A percentile compares a stretch with the other conserved stretches of the same genome.
Evolutionary conservation across 2,113 vertebrate species (phyloP).

Genomic region (Suncus etruscus): DNA sequence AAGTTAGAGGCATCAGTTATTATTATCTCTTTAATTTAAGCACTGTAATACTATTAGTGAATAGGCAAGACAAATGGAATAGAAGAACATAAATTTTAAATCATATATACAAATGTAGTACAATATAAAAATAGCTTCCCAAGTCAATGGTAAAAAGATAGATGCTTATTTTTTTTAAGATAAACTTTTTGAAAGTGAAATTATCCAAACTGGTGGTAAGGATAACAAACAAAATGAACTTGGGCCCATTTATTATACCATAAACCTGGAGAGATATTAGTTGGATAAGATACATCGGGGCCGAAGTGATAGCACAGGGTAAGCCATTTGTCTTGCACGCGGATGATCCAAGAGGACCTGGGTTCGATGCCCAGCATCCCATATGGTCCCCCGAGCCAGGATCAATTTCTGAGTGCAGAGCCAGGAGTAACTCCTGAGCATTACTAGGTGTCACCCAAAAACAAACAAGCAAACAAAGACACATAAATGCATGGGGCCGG

Average conservation of each 20-base stretch:
- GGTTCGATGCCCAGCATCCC: no score
- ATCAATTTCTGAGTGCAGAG: no score
- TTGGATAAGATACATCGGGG: background rate
- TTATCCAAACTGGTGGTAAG: background rate
- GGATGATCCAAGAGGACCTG: no score
- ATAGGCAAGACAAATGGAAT: background rate
- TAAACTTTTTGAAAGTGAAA: background rate
- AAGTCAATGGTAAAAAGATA: background rate
- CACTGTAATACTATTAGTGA: background rate
- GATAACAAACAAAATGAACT: background rate
- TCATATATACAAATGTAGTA: background rate
- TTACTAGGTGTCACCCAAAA: no score
- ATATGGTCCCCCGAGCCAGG: no score
- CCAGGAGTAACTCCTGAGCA: no score
- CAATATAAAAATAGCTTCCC: background rate
- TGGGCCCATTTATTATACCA: background rate
- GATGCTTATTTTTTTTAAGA: background rate
- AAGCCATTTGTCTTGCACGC: no score
- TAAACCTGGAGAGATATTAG: background rate
- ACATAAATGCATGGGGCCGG: no score
- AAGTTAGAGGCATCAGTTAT: no score
- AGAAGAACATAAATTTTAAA: no score
- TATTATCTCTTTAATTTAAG: background rate
- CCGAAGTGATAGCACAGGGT: no score
- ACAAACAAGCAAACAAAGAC: no score